Percentiles rank a stretch among this genome's conserved stretches.
These are phyloP conservation scores for Paratilapia polleni DNA, from an alignment of 2,113 vertebrate genomes.

Conservation along the genomic window DNA sequence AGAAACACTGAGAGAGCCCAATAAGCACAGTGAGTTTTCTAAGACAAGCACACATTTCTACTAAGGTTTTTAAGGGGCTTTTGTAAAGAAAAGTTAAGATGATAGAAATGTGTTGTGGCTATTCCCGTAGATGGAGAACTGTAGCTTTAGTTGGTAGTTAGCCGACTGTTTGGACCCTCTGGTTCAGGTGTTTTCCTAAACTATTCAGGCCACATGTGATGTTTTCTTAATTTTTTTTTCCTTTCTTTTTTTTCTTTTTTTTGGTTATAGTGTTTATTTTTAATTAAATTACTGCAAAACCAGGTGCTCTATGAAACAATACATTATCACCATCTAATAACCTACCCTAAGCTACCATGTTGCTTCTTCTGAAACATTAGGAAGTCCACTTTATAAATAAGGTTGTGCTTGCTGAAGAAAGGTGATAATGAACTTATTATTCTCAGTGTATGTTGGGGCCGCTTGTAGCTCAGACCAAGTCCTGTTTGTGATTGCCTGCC, in stretches of 20 bases:
- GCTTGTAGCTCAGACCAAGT: conserved; percentile 31
- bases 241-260: not conserved
- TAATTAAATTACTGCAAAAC: conserved; percentile 19
- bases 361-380: not conserved
- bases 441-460: conserved; percentile 28
- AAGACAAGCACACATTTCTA: conserved; percentile 44
- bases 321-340: conserved; percentile 1
- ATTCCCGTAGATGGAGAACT: not conserved
- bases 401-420: conserved; percentile 12
- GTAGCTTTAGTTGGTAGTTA: not conserved
- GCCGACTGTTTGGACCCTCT: not conserved
- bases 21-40: conserved; percentile 20
- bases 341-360: conserved; percentile 4
- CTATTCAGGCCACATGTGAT: not conserved
- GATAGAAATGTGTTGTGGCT: not conserved
- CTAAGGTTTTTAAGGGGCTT: conserved; percentile 4
- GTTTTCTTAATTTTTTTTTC: too few relatives aligned
- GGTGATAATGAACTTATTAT: conserved; percentile 6
- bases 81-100: not conserved
- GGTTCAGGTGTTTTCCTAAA: not conserved
- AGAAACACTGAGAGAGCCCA: not conserved
- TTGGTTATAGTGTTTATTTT: not conserved
- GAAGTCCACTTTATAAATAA: not conserved
- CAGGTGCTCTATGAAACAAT: conserved; percentile 49
- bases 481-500: conserved; percentile 52